phyloP scores from a whole-genome alignment of 1,140 invertebrate genomes.

The Stegodyphus dumicola region DNA sequence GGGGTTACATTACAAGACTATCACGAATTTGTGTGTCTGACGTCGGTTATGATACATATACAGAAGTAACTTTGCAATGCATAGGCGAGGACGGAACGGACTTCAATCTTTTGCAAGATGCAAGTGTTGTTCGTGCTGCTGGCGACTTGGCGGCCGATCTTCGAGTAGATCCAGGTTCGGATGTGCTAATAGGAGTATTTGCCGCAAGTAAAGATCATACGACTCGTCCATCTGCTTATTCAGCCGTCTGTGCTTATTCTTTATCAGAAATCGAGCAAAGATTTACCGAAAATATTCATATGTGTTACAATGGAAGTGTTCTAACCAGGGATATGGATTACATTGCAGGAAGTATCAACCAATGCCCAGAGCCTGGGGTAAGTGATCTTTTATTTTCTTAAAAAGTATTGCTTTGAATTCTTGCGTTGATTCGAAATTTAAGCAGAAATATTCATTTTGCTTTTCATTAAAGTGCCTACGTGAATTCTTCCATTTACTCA shows the following conservation, averaged over 20 bases:
- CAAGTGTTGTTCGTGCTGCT: constrained; percentile 84
- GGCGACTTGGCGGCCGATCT: constrained; percentile 82
- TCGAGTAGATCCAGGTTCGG: constrained; percentile 80
- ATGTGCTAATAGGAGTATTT: constrained; percentile 85
- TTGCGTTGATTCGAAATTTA: no score
- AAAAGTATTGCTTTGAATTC: no score
- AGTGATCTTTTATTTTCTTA: constrained; percentile 65
- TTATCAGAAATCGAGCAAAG: constrained; percentile 89
- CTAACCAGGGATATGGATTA: constrained; percentile 93
- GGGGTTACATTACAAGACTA: constrained; percentile 90
- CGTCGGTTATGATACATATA: constrained; percentile 91
- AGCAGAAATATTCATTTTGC: no score
- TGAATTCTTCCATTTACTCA: no score
- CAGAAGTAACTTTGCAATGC: constrained; percentile 92
- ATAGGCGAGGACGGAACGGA: constrained; percentile 73
- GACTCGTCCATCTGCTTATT: constrained; percentile 79
- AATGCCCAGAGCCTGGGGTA: constrained; percentile 85
- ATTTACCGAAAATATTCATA: constrained; percentile 96
- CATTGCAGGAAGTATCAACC: constrained; percentile 88
- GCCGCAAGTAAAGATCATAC: constrained; percentile 84
- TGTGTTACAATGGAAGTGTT: constrained; percentile 95
- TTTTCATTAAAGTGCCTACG: no score
- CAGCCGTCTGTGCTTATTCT: constrained; percentile 77
- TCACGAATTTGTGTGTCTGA: constrained; percentile 93
- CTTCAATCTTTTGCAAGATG: constrained; percentile 93